A percentile compares a stretch with the other conserved stretches of the same genome.
These are phyloP conservation scores for Acrossocheilus wenchowensis DNA, from an alignment of 2,797 vertebrate genomes.

Conservation along the genomic window DNA sequence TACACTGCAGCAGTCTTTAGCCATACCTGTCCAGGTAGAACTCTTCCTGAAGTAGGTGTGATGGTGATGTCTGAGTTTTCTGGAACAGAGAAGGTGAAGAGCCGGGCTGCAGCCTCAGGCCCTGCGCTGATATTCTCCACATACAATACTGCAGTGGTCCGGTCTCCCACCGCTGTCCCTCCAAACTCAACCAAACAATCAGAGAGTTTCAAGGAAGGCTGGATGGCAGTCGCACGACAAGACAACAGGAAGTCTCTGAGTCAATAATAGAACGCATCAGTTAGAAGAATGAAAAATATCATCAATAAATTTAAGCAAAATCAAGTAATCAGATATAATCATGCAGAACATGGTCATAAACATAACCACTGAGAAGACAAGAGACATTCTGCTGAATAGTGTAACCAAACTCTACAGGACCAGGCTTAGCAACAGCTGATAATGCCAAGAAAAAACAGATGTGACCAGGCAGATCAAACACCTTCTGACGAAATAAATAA, in stretches of 20 bases:
- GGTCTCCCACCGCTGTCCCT: constrained; percentile 82
- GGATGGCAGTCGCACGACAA: constrained; percentile 84
- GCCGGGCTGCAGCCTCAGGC: constrained; percentile 67
- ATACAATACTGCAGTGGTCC: constrained; percentile 77
- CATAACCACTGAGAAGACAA: neutral
- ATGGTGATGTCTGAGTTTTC: constrained; percentile 80
- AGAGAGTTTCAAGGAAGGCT: constrained; percentile 88
- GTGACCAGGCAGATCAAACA: neutral
- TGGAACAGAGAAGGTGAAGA: constrained; percentile 84
- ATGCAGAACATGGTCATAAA: neutral
- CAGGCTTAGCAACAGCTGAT: neutral
- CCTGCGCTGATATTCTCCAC: constrained; percentile 73
- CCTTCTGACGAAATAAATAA: neutral
- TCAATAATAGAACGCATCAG: constrained; percentile 41
- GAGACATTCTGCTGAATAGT: neutral
- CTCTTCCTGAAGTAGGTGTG: constrained; percentile 80
- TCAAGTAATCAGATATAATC: neutral
- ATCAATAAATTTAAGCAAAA: neutral
- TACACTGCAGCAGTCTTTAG: neutral
- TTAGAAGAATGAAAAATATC: neutral
- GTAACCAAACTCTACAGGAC: neutral
- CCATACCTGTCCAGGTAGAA: constrained; percentile 87
- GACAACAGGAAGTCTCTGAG: constrained; percentile 85
- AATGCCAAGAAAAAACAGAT: neutral
- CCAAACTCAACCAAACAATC: constrained; percentile 86